A percentile compares a stretch with the other conserved stretches of the same genome.
Evolutionary conservation across 2,113 vertebrate species (phyloP).

Genomic region (Thunnus thynnus): DNA sequence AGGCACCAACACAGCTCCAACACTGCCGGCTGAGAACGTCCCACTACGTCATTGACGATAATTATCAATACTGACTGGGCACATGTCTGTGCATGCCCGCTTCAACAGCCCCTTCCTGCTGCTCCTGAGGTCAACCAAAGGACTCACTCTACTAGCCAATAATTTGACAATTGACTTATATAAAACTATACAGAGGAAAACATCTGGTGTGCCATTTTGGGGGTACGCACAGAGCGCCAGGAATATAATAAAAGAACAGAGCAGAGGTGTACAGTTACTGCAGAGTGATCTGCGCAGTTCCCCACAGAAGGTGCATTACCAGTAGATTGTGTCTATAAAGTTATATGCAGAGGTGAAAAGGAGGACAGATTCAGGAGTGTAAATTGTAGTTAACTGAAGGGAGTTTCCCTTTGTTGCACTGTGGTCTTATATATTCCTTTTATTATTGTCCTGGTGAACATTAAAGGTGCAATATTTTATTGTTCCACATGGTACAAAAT

Average conservation of each 20-base stretch:
- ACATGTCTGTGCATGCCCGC: slow-evolving; percentile 1
- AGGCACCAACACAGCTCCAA: slow-evolving; percentile 21
- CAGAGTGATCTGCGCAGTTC: slow-evolving; percentile 34
- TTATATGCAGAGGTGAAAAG: slow-evolving; percentile 16
- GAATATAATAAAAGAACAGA: slow-evolving; percentile 48
- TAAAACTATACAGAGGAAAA: slow-evolving; percentile 49
- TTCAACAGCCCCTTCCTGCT: slow-evolving; percentile 37
- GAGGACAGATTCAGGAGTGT: not conserved
- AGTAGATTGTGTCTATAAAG: slow-evolving; percentile 18
- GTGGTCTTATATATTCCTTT: not conserved
- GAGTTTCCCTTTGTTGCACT: slow-evolving; percentile 15
- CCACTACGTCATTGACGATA: slow-evolving; percentile 21
- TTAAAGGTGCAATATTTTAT: slow-evolving; percentile 28
- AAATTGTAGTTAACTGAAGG: slow-evolving; percentile 14
- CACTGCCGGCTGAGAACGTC: slow-evolving; percentile 36
- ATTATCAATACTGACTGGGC: slow-evolving; percentile 48
- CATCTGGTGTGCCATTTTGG: slow-evolving; percentile 64
- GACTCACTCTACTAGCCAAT: slow-evolving; percentile 39
- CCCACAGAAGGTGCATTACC: slow-evolving; percentile 14
- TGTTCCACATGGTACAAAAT: slow-evolving; percentile 1
- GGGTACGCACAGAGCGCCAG: slow-evolving; percentile 17
- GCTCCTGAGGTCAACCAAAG: slow-evolving; percentile 52
- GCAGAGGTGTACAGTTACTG: slow-evolving; percentile 49
- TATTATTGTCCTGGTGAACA: slow-evolving; percentile 6
- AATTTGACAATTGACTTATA: slow-evolving; percentile 41